phyloP scores from a whole-genome alignment of 1,140 invertebrate genomes.

The Goniozus legneri region DNA sequence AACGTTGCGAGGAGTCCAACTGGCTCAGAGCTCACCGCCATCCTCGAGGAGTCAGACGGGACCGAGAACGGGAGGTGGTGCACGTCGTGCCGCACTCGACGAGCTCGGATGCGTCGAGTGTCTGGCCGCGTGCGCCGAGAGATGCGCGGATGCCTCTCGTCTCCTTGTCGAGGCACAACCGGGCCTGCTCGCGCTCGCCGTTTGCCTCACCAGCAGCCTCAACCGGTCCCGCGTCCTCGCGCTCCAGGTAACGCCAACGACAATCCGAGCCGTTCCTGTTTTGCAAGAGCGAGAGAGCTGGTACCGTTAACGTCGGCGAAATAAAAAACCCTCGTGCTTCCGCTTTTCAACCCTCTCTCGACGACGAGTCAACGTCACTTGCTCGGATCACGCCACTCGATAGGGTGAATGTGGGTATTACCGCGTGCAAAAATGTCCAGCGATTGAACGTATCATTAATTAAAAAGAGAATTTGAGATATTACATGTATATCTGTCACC shows the following conservation, averaged over 20 bases:
- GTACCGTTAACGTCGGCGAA: too few species aligned
- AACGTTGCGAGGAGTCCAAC: conserved; percentile 78
- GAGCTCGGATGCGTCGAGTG: conserved; percentile 88
- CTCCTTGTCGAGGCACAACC: conserved; percentile 73
- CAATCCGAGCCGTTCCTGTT: too few species aligned
- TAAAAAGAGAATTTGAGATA: too few species aligned
- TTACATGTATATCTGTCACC: too few species aligned
- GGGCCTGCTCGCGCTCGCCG: conserved; percentile 81
- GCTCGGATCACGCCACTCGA: too few species aligned
- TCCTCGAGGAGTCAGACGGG: conserved; percentile 50
- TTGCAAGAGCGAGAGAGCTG: too few species aligned
- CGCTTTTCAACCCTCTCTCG: too few species aligned
- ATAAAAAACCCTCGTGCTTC: too few species aligned
- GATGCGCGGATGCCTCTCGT: conserved; percentile 71
- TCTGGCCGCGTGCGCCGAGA: conserved; percentile 71
- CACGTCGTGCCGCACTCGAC: conserved; percentile 72
- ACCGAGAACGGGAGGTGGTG: conserved; percentile 46
- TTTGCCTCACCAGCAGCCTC: conserved; percentile 82
- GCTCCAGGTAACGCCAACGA: conserved; percentile 79
- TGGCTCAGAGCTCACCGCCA: conserved; percentile 62
- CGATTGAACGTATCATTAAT: too few species aligned
- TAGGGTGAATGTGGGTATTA: too few species aligned
- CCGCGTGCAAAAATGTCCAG: too few species aligned
- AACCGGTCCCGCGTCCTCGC: conserved; percentile 78
- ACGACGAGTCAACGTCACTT: too few species aligned